Evolutionary conservation across 64 coral and sea anemone species (phyloP).

Genomic region (Montipora cactus): DNA sequence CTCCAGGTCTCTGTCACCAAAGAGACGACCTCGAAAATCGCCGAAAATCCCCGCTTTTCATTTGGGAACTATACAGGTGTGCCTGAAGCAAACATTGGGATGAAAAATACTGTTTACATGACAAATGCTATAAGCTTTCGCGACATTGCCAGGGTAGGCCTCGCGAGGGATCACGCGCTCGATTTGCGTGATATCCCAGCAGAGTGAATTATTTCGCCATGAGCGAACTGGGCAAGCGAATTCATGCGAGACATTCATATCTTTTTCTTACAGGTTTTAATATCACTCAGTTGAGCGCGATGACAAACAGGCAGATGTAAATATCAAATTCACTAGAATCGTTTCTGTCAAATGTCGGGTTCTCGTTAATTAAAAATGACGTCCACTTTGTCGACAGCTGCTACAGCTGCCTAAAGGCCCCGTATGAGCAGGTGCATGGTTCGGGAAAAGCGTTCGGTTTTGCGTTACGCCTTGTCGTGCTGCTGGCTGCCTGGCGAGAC

Average conservation of each 20-base stretch:
- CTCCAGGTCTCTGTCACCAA: not conserved
- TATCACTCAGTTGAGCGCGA: slow-evolving; percentile 18
- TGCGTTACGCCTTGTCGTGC: slow-evolving; percentile 45
- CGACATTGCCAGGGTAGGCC: not conserved
- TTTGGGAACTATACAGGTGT: slow-evolving; percentile 36
- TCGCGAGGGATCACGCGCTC: not conserved
- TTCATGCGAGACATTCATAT: not conserved
- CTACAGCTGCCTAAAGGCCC: slow-evolving; percentile 65
- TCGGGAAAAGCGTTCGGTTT: slow-evolving; percentile 5
- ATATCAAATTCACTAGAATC: slow-evolving; percentile 70
- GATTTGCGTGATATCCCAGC: not conserved
- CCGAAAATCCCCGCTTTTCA: slow-evolving; percentile 24
- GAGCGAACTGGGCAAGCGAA: too few species aligned
- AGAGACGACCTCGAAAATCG: not conserved
- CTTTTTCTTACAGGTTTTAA: not conserved
- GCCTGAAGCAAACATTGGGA: not conserved
- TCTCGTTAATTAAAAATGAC: slow-evolving; percentile 83
- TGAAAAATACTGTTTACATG: not conserved
- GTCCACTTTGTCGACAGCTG: slow-evolving; percentile 79
- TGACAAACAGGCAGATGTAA: slow-evolving; percentile 80
- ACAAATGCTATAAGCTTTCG: not conserved
- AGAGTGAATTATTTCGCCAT: too few species aligned
- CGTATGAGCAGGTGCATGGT: slow-evolving; percentile 84
- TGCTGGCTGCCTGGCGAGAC: slow-evolving; percentile 27
- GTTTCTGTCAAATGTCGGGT: slow-evolving; percentile 75